A percentile compares a stretch with the other conserved stretches of the same genome.
Conservation (phyloP, 2,113 vertebrate species). For the Heptranchias perlo region DNA sequence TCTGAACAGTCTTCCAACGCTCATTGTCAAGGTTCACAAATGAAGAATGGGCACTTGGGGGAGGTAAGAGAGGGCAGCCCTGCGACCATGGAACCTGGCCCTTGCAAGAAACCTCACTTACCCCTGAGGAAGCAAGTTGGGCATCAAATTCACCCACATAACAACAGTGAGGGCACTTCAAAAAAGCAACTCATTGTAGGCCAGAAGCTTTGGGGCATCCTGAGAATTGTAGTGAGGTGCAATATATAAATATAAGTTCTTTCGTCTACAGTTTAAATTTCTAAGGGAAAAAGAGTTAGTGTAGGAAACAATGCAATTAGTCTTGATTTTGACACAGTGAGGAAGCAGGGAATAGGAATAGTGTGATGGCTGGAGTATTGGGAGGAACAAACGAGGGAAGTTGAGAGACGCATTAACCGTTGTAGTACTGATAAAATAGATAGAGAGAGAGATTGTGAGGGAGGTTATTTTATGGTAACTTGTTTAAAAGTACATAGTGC, state of each 20-base stretch:
- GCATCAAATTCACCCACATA: not conserved
- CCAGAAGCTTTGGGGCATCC: not conserved
- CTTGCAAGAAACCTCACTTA: not conserved
- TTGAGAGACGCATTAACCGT: not conserved
- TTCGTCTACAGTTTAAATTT: not conserved
- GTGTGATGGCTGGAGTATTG: not conserved
- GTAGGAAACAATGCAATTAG: not conserved
- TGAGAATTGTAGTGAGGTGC: not conserved
- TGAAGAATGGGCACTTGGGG: not conserved
- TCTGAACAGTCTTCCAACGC: not conserved
- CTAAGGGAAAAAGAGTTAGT: not conserved
- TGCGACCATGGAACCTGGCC: not conserved
- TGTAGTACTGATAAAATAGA: slow-evolving; percentile 1
- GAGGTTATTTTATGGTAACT: not conserved
- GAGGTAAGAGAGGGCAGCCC: not conserved
- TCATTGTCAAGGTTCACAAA: not conserved
- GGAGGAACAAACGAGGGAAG: not conserved
- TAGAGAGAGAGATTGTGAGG: not conserved
- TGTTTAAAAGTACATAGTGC: not conserved
- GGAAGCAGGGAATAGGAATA: not conserved
- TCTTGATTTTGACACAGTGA: not conserved
- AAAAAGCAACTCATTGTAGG: not conserved
- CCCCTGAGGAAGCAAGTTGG: not conserved
- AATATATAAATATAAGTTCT: not conserved
- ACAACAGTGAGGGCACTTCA: not conserved